Evolutionary conservation across 2,888 invertebrate genomes (phyloP).

Genomic region (Spilarctia lutea): DNA sequence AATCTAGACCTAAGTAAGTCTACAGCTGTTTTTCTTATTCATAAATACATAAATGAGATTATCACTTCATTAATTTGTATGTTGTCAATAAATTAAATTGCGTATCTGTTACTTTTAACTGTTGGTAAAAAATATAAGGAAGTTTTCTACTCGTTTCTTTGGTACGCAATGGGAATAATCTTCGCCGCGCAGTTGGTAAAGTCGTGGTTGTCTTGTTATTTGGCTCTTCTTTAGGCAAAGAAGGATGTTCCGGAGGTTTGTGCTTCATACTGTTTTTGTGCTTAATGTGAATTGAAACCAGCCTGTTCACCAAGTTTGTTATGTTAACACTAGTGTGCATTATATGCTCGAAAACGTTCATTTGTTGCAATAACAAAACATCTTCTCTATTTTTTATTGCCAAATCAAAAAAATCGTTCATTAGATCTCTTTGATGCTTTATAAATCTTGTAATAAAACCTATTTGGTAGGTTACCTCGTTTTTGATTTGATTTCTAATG

Average conservation of each 20-base stretch:
- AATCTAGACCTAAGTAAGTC: not conserved
- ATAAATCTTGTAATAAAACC: slow-evolving; percentile 75
- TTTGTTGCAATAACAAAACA: slow-evolving; percentile 73
- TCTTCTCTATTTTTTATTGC: slow-evolving; percentile 73
- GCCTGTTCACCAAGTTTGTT: slow-evolving; percentile 69
- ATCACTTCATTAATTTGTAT: not conserved
- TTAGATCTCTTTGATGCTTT: slow-evolving; percentile 69
- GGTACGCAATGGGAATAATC: not conserved
- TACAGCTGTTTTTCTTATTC: not conserved
- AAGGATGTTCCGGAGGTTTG: not conserved
- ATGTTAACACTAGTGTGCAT: slow-evolving; percentile 28
- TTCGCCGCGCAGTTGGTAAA: not conserved
- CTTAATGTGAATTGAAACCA: slow-evolving; percentile 70
- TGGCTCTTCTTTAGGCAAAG: not conserved
- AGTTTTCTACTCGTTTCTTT: not conserved
- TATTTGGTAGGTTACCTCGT: slow-evolving; percentile 59
- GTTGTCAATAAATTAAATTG: not conserved
- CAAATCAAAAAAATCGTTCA: slow-evolving; percentile 75
- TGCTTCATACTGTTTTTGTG: not conserved
- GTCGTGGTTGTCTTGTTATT: not conserved
- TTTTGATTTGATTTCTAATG: slow-evolving; percentile 25
- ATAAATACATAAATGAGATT: not conserved
- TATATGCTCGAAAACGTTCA: slow-evolving; percentile 58
- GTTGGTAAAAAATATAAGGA: not conserved
- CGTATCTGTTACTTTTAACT: not conserved